phyloP scores from a whole-genome alignment of 1,140 invertebrate genomes.

The Polyergus mexicanus region DNA sequence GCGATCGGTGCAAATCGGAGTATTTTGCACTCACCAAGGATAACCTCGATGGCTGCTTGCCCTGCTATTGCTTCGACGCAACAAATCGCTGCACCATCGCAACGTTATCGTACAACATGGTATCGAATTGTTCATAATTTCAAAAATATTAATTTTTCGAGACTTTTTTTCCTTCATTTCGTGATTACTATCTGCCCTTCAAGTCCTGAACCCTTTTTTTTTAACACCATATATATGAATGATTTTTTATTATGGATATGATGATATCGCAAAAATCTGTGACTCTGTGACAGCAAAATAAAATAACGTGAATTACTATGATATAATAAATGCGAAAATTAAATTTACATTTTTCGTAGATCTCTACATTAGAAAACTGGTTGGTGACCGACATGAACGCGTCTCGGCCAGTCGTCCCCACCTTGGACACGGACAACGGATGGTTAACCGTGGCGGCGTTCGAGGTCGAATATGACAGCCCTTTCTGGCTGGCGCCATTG shows the following conservation, averaged over 20 bases:
- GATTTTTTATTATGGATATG: too few species aligned
- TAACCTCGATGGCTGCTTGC: conserved; percentile 94
- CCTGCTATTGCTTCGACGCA: conserved; percentile 97
- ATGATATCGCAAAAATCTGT: not conserved
- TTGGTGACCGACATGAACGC: conserved; percentile 89
- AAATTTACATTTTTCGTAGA: conserved; percentile 80
- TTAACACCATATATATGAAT: too few species aligned
- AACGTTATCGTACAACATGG: conserved; percentile 87
- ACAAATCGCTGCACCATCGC: conserved; percentile 90
- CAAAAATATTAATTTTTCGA: too few species aligned
- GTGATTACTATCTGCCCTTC: too few species aligned
- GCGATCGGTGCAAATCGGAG: conserved; percentile 94
- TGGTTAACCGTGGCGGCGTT: conserved; percentile 88
- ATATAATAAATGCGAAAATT: not conserved
- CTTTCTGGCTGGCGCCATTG: conserved; percentile 96
- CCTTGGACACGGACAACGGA: conserved; percentile 87
- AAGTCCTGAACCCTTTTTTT: too few species aligned
- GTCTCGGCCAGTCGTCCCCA: conserved; percentile 85
- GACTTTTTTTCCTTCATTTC: too few species aligned
- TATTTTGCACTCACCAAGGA: conserved; percentile 92
- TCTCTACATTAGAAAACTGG: conserved; percentile 89
- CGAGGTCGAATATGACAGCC: conserved; percentile 91
- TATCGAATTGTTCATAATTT: too few species aligned
- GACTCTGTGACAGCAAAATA: not conserved
- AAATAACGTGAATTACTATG: not conserved